These are phyloP conservation scores for Echeneis naucrates DNA, from an alignment of 2,797 vertebrate genomes.

Conservation along the genomic window DNA sequence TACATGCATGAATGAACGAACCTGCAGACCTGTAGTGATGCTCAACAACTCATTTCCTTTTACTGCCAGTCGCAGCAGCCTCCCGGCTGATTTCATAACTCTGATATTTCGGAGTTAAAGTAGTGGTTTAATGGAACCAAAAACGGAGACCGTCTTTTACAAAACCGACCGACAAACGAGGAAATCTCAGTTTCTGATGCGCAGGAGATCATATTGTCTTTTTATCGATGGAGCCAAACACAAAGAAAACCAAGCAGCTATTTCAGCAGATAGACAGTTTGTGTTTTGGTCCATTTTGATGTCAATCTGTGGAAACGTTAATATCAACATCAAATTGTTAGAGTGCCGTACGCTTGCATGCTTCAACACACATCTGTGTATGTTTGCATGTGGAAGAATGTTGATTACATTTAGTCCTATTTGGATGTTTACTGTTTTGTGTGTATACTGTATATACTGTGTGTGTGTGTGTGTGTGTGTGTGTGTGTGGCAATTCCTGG, in stretches of 20 bases:
- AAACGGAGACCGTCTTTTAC: not conserved
- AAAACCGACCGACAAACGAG: not conserved
- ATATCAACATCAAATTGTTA: slow-evolving; percentile 58
- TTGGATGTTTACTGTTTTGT: slow-evolving; percentile 63
- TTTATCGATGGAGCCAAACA: not conserved
- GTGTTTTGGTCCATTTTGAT: slow-evolving; percentile 44
- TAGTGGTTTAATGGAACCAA: not conserved
- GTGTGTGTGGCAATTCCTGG: slow-evolving; percentile 58
- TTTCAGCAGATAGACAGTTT: slow-evolving; percentile 31
- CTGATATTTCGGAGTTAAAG: not conserved
- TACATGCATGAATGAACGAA: slow-evolving; percentile 48
- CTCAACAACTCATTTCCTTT: not conserved
- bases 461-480: slow-evolving; percentile 45
- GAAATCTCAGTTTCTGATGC: not conserved
- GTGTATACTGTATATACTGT: slow-evolving; percentile 45
- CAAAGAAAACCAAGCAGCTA: not conserved
- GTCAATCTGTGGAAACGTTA: slow-evolving; percentile 53
- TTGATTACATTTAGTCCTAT: slow-evolving; percentile 63
- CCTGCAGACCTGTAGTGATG: not conserved
- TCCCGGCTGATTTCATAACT: not conserved
- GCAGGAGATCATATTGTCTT: slow-evolving; percentile 13
- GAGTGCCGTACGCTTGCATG: slow-evolving; percentile 35
- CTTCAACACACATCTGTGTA: slow-evolving; percentile 65
- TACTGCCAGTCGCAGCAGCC: not conserved
- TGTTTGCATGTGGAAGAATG: slow-evolving; percentile 67